These are phyloP conservation scores for Volucella inflata DNA, from an alignment of 2,888 invertebrate genomes.

Conservation along the genomic window DNA sequence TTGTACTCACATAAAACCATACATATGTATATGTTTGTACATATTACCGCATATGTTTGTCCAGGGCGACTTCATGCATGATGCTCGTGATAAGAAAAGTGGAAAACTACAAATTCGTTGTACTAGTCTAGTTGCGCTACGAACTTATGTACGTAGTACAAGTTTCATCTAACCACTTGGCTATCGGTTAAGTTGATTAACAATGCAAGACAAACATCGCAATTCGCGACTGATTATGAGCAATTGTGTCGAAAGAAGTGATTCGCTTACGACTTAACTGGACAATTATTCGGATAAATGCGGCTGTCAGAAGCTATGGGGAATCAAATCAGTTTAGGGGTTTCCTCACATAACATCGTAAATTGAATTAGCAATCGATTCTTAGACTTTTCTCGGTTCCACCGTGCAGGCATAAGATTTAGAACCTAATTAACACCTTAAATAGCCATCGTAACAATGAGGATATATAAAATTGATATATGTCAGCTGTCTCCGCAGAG, in stretches of 20 bases:
- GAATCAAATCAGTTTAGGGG: not conserved
- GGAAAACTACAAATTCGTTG: constrained; percentile 62
- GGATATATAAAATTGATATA: too few species aligned
- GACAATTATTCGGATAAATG: not conserved
- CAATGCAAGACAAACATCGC: constrained; percentile 19
- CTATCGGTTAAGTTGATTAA: constrained; percentile 18
- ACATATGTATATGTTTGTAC: not conserved
- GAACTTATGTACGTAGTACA: not conserved
- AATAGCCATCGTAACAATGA: too few species aligned
- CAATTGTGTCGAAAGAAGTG: constrained; percentile 27
- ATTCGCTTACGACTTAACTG: constrained; percentile 19
- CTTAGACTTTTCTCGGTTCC: not conserved
- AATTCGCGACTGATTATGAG: constrained; percentile 8
- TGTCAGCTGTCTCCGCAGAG: too few species aligned
- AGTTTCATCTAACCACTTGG: constrained; percentile 5
- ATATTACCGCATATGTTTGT: constrained; percentile 40
- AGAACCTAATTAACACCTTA: constrained; percentile 2
- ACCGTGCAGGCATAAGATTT: constrained; percentile 17
- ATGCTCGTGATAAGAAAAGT: constrained; percentile 53
- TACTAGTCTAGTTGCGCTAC: constrained; percentile 1
- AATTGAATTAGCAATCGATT: constrained; percentile 44
- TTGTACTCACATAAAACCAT: constrained; percentile 11
- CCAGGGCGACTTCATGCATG: not conserved
- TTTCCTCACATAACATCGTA: constrained; percentile 17
- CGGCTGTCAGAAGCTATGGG: not conserved